Evolutionary conservation across 2,888 invertebrate genomes (phyloP).

Genomic region (Adelphocoris suturalis): DNA sequence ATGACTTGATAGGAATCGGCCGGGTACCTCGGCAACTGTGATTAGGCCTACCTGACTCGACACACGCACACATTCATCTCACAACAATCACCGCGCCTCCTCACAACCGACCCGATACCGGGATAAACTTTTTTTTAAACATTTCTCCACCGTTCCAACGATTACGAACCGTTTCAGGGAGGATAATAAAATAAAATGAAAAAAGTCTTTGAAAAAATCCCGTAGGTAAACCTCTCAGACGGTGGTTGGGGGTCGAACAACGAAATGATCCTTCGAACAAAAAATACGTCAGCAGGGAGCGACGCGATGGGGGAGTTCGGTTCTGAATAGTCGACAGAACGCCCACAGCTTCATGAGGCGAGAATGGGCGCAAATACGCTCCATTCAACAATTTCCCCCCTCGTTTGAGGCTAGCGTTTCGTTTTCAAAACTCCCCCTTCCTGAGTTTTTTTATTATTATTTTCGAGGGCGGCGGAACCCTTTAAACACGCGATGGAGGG

Average conservation of each 20-base stretch:
- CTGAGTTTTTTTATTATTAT: not conserved
- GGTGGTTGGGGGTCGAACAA: not conserved
- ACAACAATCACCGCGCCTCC: not conserved
- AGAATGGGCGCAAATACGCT: constrained; percentile 26
- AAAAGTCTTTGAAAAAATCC: not conserved
- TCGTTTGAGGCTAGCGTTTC: constrained; percentile 9
- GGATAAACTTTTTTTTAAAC: not conserved
- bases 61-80: not conserved
- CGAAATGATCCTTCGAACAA: not conserved
- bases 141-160: not conserved
- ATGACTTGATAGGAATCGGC: constrained; percentile 7
- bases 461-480: not conserved
- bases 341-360: not conserved
- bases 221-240: constrained; percentile 23
- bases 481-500: not conserved
- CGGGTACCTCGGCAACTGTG: not conserved
- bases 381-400: constrained; percentile 10
- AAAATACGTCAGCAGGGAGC: not conserved
- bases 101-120: not conserved
- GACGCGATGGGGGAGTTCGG: not conserved
- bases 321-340: constrained; percentile 14
- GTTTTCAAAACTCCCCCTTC: not conserved
- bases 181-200: not conserved
- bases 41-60: not conserved
- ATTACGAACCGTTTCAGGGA: not conserved